Evolutionary conservation across 2,113 vertebrate species (phyloP).

Genomic region (Stegostoma tigrinum): DNA sequence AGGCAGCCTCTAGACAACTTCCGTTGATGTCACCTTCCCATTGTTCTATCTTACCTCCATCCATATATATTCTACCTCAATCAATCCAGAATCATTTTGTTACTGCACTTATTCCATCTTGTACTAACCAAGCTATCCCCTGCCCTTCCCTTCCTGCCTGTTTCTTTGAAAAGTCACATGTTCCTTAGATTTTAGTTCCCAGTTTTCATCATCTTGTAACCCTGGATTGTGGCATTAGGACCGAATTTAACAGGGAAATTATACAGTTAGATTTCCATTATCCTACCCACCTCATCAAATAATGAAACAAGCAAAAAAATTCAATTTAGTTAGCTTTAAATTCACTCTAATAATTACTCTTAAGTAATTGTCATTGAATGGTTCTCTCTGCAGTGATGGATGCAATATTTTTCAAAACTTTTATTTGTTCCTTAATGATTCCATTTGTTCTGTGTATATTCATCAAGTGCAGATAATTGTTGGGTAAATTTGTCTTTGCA

Average conservation of each 20-base stretch:
- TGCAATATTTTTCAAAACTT: background rate
- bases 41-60: too few species aligned
- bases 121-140: too few species aligned
- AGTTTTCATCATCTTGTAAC: background rate
- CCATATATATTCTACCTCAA: too few species aligned
- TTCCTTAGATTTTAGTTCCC: too few species aligned
- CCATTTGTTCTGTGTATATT: background rate
- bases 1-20: too few species aligned
- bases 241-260: background rate
- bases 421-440: background rate
- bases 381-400: background rate
- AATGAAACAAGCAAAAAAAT: background rate
- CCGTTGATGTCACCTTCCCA: too few species aligned
- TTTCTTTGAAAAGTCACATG: too few species aligned
- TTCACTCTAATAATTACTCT: background rate
- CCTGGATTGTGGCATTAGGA: background rate
- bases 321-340: conserved; percentile 3
- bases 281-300: background rate
- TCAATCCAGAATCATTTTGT: too few species aligned
- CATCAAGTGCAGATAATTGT: background rate
- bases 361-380: background rate
- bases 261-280: background rate
- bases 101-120: too few species aligned
- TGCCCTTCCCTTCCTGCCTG: too few species aligned
- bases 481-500: background rate